phyloP scores from a whole-genome alignment of 1,140 invertebrate species.

The Penaeus japonicus region DNA sequence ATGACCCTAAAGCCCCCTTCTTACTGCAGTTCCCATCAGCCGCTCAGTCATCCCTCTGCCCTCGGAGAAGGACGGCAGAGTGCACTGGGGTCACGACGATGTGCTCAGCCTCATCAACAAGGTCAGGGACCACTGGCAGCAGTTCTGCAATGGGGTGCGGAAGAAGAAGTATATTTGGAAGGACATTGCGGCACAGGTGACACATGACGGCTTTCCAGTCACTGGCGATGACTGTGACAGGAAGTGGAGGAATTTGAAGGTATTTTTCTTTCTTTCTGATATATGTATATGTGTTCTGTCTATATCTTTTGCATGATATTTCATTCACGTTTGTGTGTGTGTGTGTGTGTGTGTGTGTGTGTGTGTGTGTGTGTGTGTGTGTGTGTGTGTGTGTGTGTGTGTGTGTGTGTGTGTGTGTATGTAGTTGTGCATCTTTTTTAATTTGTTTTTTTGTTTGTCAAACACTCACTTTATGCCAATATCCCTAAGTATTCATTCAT shows the following conservation, averaged over 20 bases:
- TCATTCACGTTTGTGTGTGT: too few species aligned
- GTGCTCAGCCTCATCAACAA: constrained; percentile 24
- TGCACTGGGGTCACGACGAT: constrained; percentile 35
- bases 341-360: too few species aligned
- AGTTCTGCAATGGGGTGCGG: constrained; percentile 20
- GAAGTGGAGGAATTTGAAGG: constrained; percentile 52
- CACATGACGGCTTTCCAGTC: constrained; percentile 7
- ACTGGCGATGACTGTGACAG: constrained; percentile 38
- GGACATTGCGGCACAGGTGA: constrained; percentile 14
- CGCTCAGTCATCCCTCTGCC: not conserved
- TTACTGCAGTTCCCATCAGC: not conserved
- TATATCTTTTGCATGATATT: too few species aligned
- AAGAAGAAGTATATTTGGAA: constrained; percentile 48
- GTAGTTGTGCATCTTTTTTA: too few species aligned
- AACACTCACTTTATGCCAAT: too few species aligned
- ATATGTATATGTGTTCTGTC: too few species aligned
- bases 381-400: too few species aligned
- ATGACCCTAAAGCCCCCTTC: not conserved
- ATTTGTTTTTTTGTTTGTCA: too few species aligned
- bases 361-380: too few species aligned
- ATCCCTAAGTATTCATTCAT: too few species aligned
- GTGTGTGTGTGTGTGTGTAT: too few species aligned
- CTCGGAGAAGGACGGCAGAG: not conserved
- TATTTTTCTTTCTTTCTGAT: not conserved
- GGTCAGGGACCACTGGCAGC: constrained; percentile 25